These are phyloP conservation scores for Botia kubotai DNA, from an alignment of 2,797 vertebrate species.

Conservation along the genomic window DNA sequence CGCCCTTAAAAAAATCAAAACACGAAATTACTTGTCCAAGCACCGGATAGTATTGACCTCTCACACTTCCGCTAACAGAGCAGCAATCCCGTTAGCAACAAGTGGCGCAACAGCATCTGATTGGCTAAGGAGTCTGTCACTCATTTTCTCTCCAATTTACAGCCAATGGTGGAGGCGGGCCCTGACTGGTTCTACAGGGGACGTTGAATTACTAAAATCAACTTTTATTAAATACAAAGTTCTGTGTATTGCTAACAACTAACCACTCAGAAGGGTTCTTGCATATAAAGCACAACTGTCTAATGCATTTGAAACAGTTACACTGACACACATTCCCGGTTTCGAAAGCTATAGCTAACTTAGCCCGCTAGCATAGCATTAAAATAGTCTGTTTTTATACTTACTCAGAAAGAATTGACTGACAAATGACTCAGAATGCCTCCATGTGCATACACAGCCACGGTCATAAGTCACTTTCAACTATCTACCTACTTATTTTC, in stretches of 20 bases:
- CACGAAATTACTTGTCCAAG: slow-evolving; percentile 54
- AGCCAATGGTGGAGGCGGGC: slow-evolving; percentile 70
- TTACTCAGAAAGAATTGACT: slow-evolving; percentile 70
- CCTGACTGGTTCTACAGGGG: slow-evolving; percentile 36
- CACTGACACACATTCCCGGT: not conserved
- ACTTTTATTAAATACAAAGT: slow-evolving; percentile 41
- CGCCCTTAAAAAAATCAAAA: slow-evolving; percentile 28
- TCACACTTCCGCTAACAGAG: slow-evolving; percentile 76
- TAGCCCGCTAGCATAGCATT: slow-evolving; percentile 50
- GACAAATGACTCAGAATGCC: slow-evolving; percentile 60
- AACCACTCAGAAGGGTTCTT: not conserved
- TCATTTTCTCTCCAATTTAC: slow-evolving; percentile 59
- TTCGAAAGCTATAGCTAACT: slow-evolving; percentile 54
- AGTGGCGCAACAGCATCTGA: slow-evolving; percentile 76
- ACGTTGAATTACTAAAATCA: slow-evolving; percentile 53
- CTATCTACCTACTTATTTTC: slow-evolving; percentile 59
- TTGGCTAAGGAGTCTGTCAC: slow-evolving; percentile 60
- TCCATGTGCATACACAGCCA: slow-evolving; percentile 44
- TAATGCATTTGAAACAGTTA: not conserved
- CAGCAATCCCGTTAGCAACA: slow-evolving; percentile 86
- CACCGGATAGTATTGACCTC: slow-evolving; percentile 66
- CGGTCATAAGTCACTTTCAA: slow-evolving; percentile 45
- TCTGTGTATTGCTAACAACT: not conserved
- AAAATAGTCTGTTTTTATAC: slow-evolving; percentile 69
- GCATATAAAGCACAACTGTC: not conserved